Evolutionary conservation across 1,140 invertebrate species (phyloP), one percentile per base, ranked within the genome.

Genomic region (Diploscapter pachys): DNA sequence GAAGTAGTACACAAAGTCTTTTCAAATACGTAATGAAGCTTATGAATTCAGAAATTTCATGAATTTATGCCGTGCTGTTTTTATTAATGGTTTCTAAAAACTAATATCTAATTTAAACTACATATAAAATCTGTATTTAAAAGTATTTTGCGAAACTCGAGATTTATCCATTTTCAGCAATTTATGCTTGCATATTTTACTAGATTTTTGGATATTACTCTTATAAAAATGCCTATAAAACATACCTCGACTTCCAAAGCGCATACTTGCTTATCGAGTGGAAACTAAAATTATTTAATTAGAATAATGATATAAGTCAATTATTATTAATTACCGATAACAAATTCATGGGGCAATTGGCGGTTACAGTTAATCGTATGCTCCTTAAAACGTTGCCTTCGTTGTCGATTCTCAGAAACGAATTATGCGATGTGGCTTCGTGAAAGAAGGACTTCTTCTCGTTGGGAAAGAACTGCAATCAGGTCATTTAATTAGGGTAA

Each of bases 391-490:
- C 86, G 70, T 87, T 82, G 52, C 89, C 89, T 62, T 83, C 75
- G 49, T 82, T 81, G 65, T 85, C 84, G 51, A 90, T 89, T 11
- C 89, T 79, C 4, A 90, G 78, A 79, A 89, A 89, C 53, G 87
- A 88, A 79, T 89, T 89, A 50, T 88, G 94, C 81, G 94, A 96
- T 85, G 95, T 97, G 78, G 94, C 94, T 87, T 93, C 93, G 89
- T 98, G 95, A 89, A 97, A 96, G 89, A 95, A 96, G 77, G 94
- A 95, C 88, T 94, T 93, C 89, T 97, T 97, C 89, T 97, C 95
- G 88, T 97, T 98, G 31, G 87, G 94, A 89, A 96, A 96, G 31
- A 80, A 80, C 31, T 31, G 31, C 31, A 31, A 31, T 31, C 31
- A 31, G 31, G 31, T 31, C 31, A 31, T 31, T 31, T 31, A 31